These are phyloP conservation scores for Drosophila tristis DNA, from an alignment of 1,140 invertebrate species.

Conservation along the genomic window DNA sequence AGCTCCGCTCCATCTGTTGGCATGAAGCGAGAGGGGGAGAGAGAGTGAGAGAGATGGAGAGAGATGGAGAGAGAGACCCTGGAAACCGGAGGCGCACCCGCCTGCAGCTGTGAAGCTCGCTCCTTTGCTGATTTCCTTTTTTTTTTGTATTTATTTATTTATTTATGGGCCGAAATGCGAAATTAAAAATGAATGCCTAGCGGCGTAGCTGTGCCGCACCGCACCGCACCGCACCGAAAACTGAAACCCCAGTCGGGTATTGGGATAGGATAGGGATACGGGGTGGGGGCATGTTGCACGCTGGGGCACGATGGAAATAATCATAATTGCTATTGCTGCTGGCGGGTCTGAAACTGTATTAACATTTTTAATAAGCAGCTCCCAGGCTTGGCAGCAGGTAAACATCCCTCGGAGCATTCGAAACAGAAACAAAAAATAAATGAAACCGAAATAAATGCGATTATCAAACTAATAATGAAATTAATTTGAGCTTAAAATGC, in stretches of 20 bases:
- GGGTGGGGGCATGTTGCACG: conserved; percentile 9
- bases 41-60: background rate
- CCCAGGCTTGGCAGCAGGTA: conserved; percentile 10
- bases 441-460: conserved; percentile 5
- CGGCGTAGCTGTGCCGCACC: conserved; percentile 13
- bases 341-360: conserved; percentile 49
- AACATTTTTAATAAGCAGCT: conserved; percentile 64
- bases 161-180: conserved; percentile 72
- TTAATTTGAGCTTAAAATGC: background rate
- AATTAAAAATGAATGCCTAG: conserved; percentile 74
- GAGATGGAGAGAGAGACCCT: background rate
- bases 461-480: conserved; percentile 7
- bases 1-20: conserved; percentile 14
- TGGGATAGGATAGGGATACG: background rate
- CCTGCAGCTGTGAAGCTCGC: background rate
- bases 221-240: conserved; percentile 27
- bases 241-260: conserved; percentile 1
- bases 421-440: no score
- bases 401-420: conserved; percentile 29
- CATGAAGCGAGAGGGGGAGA: background rate
- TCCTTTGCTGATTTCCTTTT: conserved; percentile 5
- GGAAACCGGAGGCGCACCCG: background rate
- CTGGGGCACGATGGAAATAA: conserved; percentile 57
- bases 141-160: conserved; percentile 46
- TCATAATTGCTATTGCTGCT: conserved; percentile 57